Evolutionary conservation across 1,140 invertebrate species (phyloP).

Genomic region (Apis florea): DNA sequence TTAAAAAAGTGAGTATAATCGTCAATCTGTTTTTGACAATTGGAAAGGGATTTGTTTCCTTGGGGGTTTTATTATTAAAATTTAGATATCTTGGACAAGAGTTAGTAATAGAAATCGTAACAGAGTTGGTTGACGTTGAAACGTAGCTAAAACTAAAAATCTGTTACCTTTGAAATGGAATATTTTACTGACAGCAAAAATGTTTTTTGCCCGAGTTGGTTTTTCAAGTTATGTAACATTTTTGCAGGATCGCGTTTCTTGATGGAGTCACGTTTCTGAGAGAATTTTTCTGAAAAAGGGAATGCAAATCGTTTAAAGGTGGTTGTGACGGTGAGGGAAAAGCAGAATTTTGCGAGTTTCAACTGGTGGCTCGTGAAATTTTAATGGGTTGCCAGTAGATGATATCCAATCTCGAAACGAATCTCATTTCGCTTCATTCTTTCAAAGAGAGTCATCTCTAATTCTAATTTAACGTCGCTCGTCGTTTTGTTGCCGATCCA

Average conservation of each 20-base stretch:
- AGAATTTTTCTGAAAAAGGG: constrained; percentile 17
- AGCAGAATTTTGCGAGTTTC: not conserved
- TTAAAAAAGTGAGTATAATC: not conserved
- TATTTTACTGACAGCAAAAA: constrained; percentile 15
- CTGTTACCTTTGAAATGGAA: constrained; percentile 20
- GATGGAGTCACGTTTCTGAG: not conserved
- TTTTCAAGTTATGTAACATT: constrained; percentile 10
- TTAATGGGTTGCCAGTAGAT: not conserved
- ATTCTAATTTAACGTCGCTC: not conserved
- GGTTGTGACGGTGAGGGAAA: not conserved
- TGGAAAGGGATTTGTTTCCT: not conserved
- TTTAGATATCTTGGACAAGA: not conserved
- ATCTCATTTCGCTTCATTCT: not conserved
- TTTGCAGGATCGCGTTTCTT: constrained; percentile 4
- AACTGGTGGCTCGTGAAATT: constrained; percentile 5
- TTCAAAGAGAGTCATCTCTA: not conserved
- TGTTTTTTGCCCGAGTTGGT: not conserved
- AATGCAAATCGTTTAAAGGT: not conserved
- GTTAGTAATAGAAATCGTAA: not conserved
- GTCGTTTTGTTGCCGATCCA: not conserved
- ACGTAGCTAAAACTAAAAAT: not conserved
- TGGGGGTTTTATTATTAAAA: constrained; percentile 2
- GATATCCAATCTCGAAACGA: constrained; percentile 7
- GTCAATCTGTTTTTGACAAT: not conserved
- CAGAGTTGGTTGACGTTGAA: constrained; percentile 14